A percentile compares a stretch with the other conserved stretches of the same genome.
Conservation (phyloP, 2,797 vertebrate species). For the Erethizon dorsatum region DNA sequence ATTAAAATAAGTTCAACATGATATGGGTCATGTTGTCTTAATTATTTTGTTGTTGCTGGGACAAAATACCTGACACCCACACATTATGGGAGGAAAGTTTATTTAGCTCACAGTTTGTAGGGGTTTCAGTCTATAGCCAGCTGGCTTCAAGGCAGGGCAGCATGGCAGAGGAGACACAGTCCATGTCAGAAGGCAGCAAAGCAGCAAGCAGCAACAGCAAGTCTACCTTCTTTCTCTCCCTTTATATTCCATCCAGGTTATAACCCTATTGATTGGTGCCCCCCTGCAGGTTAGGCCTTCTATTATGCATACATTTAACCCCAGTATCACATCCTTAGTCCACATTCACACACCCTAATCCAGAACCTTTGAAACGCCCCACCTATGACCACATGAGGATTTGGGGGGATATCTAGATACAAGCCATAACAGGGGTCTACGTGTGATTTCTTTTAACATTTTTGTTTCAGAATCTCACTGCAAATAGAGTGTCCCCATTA, state of each 20-base stretch:
- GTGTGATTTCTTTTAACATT: constrained; percentile 38
- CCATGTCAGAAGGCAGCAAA: neutral
- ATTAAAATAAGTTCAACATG: constrained; percentile 29
- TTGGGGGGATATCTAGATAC: neutral
- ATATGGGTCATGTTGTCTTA: neutral
- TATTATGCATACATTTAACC: neutral
- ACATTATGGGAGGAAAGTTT: neutral
- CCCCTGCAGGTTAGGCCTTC: neutral
- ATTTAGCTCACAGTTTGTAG: neutral
- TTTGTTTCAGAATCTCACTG: constrained; percentile 49
- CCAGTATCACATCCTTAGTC: neutral
- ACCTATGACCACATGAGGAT: neutral
- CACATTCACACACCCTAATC: neutral
- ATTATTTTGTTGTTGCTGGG: neutral
- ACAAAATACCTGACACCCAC: neutral
- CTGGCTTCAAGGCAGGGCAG: neutral
- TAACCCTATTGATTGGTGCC: neutral
- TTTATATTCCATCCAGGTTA: neutral
- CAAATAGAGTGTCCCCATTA: neutral
- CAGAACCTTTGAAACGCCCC: neutral
- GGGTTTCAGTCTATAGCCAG: neutral
- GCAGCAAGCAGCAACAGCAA: neutral
- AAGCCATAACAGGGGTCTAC: neutral
- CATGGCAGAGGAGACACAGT: neutral
- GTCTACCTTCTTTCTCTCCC: neutral